Percentiles rank a stretch among this genome's conserved stretches.
phyloP scores from a whole-genome alignment of 1,140 invertebrate genomes.

The Venustaconcha ellipsiformis region DNA sequence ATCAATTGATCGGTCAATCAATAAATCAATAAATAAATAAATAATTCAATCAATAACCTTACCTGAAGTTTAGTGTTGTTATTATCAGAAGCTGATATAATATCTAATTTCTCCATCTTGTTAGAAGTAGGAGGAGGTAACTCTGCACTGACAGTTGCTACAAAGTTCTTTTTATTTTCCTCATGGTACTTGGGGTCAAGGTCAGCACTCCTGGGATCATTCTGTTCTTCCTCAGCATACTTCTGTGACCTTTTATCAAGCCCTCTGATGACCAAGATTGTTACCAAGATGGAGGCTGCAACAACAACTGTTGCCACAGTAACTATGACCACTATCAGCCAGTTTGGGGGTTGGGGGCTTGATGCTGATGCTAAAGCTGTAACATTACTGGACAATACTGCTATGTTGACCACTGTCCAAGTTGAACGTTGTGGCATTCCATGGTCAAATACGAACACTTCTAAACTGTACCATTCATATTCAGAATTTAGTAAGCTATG shows the following conservation, averaged over 20 bases:
- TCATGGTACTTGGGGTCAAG: slow-evolving; percentile 7
- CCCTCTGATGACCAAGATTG: slow-evolving; percentile 21
- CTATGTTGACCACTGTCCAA: slow-evolving; percentile 14
- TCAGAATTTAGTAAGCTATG: background rate
- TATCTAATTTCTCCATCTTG: too few relatives aligned
- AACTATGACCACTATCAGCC: slow-evolving; percentile 27
- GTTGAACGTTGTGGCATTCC: slow-evolving; percentile 11
- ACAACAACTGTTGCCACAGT: slow-evolving; percentile 25
- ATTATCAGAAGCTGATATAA: too few relatives aligned
- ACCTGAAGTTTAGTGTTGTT: slow-evolving; percentile 31
- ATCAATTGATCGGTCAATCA: too few relatives aligned
- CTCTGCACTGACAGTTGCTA: too few relatives aligned
- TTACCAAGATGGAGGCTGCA: slow-evolving; percentile 16
- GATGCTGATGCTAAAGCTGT: slow-evolving; percentile 8
- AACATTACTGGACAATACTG: slow-evolving; percentile 19
- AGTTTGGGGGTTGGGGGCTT: slow-evolving; percentile 12
- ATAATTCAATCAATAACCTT: background rate
- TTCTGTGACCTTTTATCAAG: slow-evolving; percentile 13
- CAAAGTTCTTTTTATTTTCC: slow-evolving; percentile 5
- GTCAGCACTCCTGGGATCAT: slow-evolving; percentile 10
- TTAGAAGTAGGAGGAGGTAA: too few relatives aligned
- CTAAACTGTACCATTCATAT: slow-evolving; percentile 9
- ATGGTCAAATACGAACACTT: slow-evolving; percentile 19
- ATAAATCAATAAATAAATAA: background rate
- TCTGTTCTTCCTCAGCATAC: background rate